A percentile compares a stretch with the other conserved stretches of the same genome.
Evolutionary conservation across 1,140 invertebrate genomes (phyloP).

Genomic region (Pogonus chalceus): DNA sequence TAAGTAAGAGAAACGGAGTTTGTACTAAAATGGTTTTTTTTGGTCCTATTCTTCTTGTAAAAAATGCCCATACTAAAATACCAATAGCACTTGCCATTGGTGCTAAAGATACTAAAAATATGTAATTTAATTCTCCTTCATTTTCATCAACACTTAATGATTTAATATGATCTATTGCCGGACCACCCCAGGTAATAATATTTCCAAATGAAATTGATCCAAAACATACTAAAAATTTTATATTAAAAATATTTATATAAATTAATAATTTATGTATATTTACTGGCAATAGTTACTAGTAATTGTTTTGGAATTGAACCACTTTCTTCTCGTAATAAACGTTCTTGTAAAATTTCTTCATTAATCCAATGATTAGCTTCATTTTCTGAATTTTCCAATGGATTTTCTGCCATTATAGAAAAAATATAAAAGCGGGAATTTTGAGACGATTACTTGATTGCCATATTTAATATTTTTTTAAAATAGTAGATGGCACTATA

Average conservation of each 20-base stretch:
- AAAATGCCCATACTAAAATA: constrained; percentile 8
- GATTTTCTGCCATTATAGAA: no score
- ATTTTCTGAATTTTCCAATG: no score
- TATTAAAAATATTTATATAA: not conserved
- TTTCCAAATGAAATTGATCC: constrained; percentile 17
- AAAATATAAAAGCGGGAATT: no score
- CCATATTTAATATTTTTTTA: no score
- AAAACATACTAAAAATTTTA: constrained; percentile 15
- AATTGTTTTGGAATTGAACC: not conserved
- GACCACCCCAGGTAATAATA: constrained; percentile 17
- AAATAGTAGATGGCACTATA: no score
- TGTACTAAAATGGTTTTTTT: constrained; percentile 16
- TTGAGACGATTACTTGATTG: no score
- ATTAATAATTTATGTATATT: not conserved
- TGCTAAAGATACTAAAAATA: constrained; percentile 11
- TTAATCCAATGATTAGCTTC: no score
- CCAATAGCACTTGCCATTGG: constrained; percentile 17
- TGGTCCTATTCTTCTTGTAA: constrained; percentile 17
- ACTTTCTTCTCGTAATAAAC: not conserved
- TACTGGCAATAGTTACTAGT: not conserved
- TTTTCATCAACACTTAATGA: not conserved
- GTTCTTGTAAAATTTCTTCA: not conserved
- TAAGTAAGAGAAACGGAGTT: constrained; percentile 14
- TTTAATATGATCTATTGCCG: constrained; percentile 3
- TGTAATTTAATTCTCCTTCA: not conserved